phyloP scores from a whole-genome alignment of 2,888 invertebrate genomes.

The Uropetala carovei region DNA sequence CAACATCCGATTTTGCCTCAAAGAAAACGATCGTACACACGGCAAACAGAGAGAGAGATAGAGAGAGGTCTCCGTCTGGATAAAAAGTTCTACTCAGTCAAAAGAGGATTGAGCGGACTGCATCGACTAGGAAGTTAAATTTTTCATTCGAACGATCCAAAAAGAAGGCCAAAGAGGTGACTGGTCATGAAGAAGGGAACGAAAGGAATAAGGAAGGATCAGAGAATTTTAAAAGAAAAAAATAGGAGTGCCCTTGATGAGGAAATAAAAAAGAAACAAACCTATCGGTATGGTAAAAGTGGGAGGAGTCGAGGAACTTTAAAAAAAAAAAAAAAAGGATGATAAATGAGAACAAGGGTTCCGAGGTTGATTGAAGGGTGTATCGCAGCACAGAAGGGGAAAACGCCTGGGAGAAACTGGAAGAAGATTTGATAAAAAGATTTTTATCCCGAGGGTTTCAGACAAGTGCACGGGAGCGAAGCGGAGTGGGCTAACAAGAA shows the following conservation, averaged over 20 bases:
- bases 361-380: constrained; percentile 4
- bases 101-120: background rate
- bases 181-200: background rate
- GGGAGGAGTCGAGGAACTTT: background rate
- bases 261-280: background rate
- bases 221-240: background rate
- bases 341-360: constrained; percentile 19
- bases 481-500: background rate
- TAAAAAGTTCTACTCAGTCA: background rate
- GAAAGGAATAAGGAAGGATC: background rate
- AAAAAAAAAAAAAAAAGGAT: background rate
- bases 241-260: background rate
- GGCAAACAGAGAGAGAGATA: background rate
- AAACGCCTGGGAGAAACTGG: background rate
- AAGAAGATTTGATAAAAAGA: background rate
- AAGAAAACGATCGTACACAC: background rate
- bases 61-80: background rate
- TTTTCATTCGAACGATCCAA: background rate
- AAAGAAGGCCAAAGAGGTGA: background rate
- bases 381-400: background rate
- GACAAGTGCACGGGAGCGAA: background rate
- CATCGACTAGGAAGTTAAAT: background rate
- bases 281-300: background rate
- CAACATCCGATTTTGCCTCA: background rate
- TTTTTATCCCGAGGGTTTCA: background rate